phyloP scores from a whole-genome alignment of 2,888 invertebrate species.

The Hypolimnas misippus region DNA sequence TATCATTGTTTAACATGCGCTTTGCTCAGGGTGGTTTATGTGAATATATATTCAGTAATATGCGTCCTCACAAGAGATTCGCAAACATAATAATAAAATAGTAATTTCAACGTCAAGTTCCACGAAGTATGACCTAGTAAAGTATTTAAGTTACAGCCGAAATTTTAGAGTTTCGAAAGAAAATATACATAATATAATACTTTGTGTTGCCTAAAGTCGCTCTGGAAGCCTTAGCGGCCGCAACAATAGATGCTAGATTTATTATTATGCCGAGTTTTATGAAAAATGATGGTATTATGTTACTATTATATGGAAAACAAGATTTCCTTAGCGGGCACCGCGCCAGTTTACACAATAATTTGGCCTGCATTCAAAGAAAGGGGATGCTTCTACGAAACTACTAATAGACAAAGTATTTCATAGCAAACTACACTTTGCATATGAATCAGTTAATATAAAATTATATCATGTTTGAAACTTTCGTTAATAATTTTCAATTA shows the following conservation, averaged over 20 bases:
- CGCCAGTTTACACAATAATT: conserved; percentile 51
- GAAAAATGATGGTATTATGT: conserved; percentile 46
- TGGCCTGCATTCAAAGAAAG: conserved; percentile 48
- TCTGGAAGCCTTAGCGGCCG: conserved; percentile 17
- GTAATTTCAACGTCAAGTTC: neutral
- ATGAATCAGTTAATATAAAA: conserved; percentile 19
- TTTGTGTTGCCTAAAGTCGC: neutral
- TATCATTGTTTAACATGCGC: conserved; percentile 68
- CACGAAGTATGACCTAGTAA: neutral
- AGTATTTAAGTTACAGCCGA: neutral
- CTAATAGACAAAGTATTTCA: conserved; percentile 33
- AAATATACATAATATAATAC: neutral
- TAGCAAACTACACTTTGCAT: conserved; percentile 31
- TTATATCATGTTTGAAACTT: neutral
- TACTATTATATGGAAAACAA: conserved; percentile 46
- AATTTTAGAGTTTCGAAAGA: neutral
- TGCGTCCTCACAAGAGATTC: conserved; percentile 5
- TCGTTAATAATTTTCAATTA: neutral
- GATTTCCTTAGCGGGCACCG: conserved; percentile 46
- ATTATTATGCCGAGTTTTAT: conserved; percentile 43
- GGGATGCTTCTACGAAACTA: conserved; percentile 29
- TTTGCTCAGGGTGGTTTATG: conserved; percentile 39
- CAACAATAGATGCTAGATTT: conserved; percentile 37
- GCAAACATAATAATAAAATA: neutral
- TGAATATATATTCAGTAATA: conserved; percentile 34